Conservation (phyloP, 2,113 vertebrate species). For the Lophotis ruficrista region DNA sequence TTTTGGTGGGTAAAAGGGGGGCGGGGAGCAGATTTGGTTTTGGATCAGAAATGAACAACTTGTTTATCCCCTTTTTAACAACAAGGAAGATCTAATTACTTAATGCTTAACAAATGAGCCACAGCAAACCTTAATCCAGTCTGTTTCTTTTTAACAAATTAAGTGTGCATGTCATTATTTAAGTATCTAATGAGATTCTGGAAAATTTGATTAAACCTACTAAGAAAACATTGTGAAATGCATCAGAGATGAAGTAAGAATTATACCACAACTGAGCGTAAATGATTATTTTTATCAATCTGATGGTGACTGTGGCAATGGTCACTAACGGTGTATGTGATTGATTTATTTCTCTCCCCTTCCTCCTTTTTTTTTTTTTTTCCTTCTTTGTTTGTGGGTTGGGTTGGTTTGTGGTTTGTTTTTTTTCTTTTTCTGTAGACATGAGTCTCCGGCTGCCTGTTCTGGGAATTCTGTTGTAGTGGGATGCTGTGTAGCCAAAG, state of each 20-base stretch:
- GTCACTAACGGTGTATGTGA: not conserved
- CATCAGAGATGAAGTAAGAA: not conserved
- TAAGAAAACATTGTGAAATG: not conserved
- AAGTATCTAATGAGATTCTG: conserved; percentile 20
- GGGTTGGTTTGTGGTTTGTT: not conserved
- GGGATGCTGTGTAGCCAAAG: not conserved
- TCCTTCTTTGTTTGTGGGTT: not conserved
- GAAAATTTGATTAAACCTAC: conserved; percentile 19
- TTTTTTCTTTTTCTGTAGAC: not conserved
- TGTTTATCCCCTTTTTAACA: not conserved
- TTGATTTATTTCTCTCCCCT: not conserved
- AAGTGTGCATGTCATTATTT: conserved; percentile 16
- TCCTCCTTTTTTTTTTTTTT: too few relatives aligned
- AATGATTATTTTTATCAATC: not conserved
- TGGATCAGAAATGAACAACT: not conserved
- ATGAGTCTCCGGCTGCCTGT: not conserved
- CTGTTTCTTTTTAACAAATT: conserved; percentile 19
- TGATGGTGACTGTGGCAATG: not conserved
- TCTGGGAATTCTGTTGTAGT: not conserved
- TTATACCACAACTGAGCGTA: not conserved
- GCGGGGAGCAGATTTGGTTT: not conserved
- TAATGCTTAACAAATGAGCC: not conserved
- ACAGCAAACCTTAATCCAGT: conserved; percentile 23
- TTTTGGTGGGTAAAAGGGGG: not conserved
- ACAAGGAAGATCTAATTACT: conserved; percentile 14